Evolutionary conservation across 1,140 invertebrate species (phyloP).

Genomic region (Drosophila nannoptera): DNA sequence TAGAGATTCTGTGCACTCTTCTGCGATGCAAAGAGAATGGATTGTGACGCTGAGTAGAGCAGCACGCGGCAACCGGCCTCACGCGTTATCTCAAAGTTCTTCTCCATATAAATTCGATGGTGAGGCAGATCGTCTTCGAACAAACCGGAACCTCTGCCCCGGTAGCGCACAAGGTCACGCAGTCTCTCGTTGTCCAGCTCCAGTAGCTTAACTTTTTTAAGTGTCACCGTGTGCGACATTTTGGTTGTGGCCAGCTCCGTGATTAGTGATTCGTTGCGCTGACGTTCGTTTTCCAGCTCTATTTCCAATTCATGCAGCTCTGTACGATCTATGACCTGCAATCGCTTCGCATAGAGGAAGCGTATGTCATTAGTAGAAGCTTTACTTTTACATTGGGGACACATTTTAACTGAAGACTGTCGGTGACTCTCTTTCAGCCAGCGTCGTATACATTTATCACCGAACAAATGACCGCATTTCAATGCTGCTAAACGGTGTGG

Average conservation of each 20-base stretch:
- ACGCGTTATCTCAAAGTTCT: constrained; percentile 83
- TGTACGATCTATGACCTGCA: constrained; percentile 84
- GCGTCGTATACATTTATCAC: constrained; percentile 88
- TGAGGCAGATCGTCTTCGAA: constrained; percentile 12
- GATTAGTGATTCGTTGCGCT: constrained; percentile 78
- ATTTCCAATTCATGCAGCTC: constrained; percentile 82
- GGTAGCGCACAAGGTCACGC: constrained; percentile 39
- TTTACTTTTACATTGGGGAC: constrained; percentile 93
- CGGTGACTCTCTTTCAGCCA: constrained; percentile 83
- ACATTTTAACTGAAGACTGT: constrained; percentile 81
- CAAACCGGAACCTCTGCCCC: constrained; percentile 25
- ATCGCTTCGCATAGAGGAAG: constrained; percentile 84
- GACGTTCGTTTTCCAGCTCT: constrained; percentile 80
- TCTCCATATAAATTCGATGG: constrained; percentile 81
- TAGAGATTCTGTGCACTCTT: constrained; percentile 85
- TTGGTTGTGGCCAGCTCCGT: constrained; percentile 81
- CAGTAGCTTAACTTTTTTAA: constrained; percentile 40
- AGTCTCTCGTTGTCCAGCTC: constrained; percentile 57
- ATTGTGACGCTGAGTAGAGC: constrained; percentile 81
- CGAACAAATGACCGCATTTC: constrained; percentile 95
- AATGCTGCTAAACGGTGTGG: constrained; percentile 89
- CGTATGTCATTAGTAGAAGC: constrained; percentile 87
- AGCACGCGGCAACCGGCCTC: constrained; percentile 89
- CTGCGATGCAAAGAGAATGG: constrained; percentile 84
- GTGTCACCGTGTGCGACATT: constrained; percentile 81